Evolutionary conservation across 2,797 vertebrate genomes (phyloP), one percentile per base, ranked within the genome.

Genomic region (Centropyge bicolor): DNA sequence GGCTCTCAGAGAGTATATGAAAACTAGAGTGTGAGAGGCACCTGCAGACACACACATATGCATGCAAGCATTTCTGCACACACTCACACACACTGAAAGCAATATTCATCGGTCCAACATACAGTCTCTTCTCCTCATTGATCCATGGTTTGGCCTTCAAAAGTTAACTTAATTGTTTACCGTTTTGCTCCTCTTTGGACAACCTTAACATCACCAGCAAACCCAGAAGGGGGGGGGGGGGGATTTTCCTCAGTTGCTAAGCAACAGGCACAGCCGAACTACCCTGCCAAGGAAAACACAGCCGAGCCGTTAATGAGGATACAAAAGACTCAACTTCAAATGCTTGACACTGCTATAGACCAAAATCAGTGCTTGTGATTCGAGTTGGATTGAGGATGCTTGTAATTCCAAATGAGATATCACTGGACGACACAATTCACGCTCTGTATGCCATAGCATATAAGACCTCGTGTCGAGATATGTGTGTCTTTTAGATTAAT

Each of bases 181-280:
- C 40, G 31, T 82, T 87, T 84, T 78, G 65, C 74, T 88, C 56
- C 76, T 89, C 80, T 90, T 86, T 86, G 66, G 83, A 88, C 82
- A 73, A 88, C 70, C 83, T 79, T 76, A 80, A 79, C 80, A 85
- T 78, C 20, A n/a, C 55, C 54, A 70, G 72, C 62, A 68, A 74
- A 74, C 75, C 65, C 45, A 86, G 81, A 79, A 79, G 68, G 68
- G 70, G 45, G 70, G 70, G 70, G 70, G 70, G 52, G 62, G 69
- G 80, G 19, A 88, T 90, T 86, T 91, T 89, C 59, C 78, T 90
- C 90, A 80, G 94, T 95, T 95, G 92, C 95, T 92, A 90, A 87
- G 95, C 94, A 95, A 96, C 95, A 89, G 81, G 86, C 70, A 88
- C 87, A 86, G 78, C 82, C 87, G 91, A 90, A 93, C 89, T 90